These are phyloP conservation scores for Drosophila anceps DNA, from an alignment of 2,888 invertebrate genomes.

Conservation along the genomic window DNA sequence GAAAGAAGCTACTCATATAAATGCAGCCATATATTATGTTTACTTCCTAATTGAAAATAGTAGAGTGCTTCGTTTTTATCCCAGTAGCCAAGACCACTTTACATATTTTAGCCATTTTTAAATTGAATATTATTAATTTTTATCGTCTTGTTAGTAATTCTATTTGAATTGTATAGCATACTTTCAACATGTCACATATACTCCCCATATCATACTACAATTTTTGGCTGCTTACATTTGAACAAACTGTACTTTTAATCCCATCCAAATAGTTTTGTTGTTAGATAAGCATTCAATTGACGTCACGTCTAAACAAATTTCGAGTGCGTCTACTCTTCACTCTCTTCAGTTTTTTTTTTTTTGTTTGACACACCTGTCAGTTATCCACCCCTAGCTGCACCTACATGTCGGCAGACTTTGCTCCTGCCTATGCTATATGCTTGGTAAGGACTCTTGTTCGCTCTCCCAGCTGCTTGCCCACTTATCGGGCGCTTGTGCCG, in stretches of 20 bases:
- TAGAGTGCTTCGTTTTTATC: background rate
- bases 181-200: background rate
- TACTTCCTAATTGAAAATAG: background rate
- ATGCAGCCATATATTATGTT: too few relatives aligned
- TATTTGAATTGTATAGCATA: slow-evolving; percentile 13
- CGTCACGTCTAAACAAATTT: slow-evolving; percentile 63
- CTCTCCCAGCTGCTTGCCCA: slow-evolving; percentile 58
- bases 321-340: slow-evolving; percentile 24
- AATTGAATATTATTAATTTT: background rate
- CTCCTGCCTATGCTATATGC: slow-evolving; percentile 25
- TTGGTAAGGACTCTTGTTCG: slow-evolving; percentile 57
- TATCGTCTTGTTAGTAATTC: background rate
- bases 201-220: background rate
- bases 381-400: slow-evolving; percentile 56
- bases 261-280: slow-evolving; percentile 20
- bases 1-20: too few relatives aligned
- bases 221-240: background rate
- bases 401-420: slow-evolving; percentile 49
- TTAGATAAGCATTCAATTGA: slow-evolving; percentile 53
- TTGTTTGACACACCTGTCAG: slow-evolving; percentile 66
- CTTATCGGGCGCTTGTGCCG: slow-evolving; percentile 59
- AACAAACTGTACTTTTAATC: slow-evolving; percentile 56
- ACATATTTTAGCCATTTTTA: background rate
- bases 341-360: slow-evolving; percentile 3
- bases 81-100: background rate